Percentiles rank a stretch among this genome's conserved stretches.
Evolutionary conservation across 2,797 vertebrate species (phyloP).

Genomic region (Schizopygopsis malacanthus): DNA sequence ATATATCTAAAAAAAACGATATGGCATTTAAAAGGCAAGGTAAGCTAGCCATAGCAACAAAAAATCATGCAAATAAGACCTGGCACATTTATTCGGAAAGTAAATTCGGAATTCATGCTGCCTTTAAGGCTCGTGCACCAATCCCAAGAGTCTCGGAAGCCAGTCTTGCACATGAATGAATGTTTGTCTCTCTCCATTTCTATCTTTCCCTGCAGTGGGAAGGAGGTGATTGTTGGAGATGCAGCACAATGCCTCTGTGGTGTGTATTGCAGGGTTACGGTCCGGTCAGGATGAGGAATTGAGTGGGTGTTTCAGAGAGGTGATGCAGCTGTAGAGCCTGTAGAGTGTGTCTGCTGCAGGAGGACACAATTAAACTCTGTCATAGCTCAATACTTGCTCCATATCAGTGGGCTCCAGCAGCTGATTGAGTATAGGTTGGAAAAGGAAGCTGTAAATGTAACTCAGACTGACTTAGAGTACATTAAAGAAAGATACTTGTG

Average conservation of each 20-base stretch:
- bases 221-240: background rate
- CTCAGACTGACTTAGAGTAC: background rate
- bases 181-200: constrained; percentile 14
- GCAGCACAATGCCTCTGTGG: constrained; percentile 3
- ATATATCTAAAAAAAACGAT: background rate
- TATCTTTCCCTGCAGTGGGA: constrained; percentile 16
- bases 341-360: constrained; percentile 22
- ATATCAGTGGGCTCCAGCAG: constrained; percentile 12
- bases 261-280: constrained; percentile 29
- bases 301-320: constrained; percentile 14
- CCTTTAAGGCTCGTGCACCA: constrained; percentile 11
- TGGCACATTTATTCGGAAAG: background rate
- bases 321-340: constrained; percentile 17
- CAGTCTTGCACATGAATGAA: background rate
- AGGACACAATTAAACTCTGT: constrained; percentile 28
- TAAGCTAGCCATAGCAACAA: background rate
- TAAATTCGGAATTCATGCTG: background rate
- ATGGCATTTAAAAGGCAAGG: background rate
- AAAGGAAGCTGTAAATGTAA: constrained; percentile 19
- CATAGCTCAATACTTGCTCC: constrained; percentile 19
- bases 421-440: background rate
- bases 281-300: constrained; percentile 30
- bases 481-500: background rate
- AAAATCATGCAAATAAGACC: background rate
- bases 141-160: background rate